Evolutionary conservation across 2,113 vertebrate genomes (phyloP).

Genomic region (Barbus barbus): DNA sequence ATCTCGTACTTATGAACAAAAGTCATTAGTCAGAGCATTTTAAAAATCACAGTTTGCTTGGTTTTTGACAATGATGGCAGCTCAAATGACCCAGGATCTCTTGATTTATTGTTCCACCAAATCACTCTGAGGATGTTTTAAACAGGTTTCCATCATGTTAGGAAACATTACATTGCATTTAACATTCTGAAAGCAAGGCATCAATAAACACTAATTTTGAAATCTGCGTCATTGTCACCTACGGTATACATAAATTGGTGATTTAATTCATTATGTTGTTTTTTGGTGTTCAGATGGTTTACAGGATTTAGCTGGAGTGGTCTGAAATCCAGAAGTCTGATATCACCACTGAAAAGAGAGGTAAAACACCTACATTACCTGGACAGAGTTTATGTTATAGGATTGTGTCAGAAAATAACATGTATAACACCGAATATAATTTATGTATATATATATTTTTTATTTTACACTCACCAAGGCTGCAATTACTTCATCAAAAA

Average conservation of each 20-base stretch:
- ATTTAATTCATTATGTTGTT: not conserved
- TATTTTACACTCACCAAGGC: no score
- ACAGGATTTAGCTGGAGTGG: constrained; percentile 92
- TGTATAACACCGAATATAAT: no score
- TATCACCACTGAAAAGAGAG: constrained; percentile 87
- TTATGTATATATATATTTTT: no score
- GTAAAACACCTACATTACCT: constrained; percentile 63
- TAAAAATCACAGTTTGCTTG: not conserved
- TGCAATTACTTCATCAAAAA: not conserved
- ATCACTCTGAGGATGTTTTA: no score
- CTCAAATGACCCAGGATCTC: no score
- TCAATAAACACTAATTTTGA: constrained; percentile 16
- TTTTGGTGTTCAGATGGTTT: constrained; percentile 80
- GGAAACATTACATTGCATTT: not conserved
- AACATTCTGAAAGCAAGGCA: not conserved
- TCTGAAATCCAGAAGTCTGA: constrained; percentile 79
- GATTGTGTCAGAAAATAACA: not conserved
- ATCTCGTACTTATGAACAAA: no score
- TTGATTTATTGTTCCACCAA: no score
- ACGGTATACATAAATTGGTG: not conserved
- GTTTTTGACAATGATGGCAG: not conserved
- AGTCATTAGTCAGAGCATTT: no score
- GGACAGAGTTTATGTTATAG: not conserved
- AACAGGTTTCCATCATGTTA: no score
- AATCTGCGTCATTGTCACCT: not conserved